phyloP scores from a whole-genome alignment of 2,888 invertebrate species.

The Anaspis maculata region DNA sequence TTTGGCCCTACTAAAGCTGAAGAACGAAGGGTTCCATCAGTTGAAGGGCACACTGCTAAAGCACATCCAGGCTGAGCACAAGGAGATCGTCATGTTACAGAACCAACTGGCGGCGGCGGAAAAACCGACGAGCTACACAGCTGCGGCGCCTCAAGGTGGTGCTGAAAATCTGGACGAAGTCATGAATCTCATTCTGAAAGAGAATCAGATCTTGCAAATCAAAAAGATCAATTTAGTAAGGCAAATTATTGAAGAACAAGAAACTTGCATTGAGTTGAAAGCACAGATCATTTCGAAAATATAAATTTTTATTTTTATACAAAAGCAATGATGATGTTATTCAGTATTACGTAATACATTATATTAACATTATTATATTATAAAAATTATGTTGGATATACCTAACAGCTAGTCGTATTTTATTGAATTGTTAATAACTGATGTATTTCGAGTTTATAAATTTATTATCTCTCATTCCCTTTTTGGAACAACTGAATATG shows the following conservation, averaged over 20 bases:
- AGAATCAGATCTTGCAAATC: slow-evolving; percentile 42
- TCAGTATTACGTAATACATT: slow-evolving; percentile 14
- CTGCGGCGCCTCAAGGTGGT: slow-evolving; percentile 9
- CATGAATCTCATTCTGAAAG: slow-evolving; percentile 36
- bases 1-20: slow-evolving; percentile 47
- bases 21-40: slow-evolving; percentile 57
- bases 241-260: slow-evolving; percentile 40
- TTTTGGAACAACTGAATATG: too few relatives aligned
- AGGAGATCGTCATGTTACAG: slow-evolving; percentile 50
- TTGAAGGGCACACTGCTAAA: slow-evolving; percentile 61
- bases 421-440: too few relatives aligned
- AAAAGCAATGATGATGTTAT: too few relatives aligned
- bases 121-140: not conserved
- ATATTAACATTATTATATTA: too few relatives aligned
- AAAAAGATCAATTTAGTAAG: slow-evolving; percentile 41
- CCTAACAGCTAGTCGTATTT: too few relatives aligned
- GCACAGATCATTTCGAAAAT: slow-evolving; percentile 17
- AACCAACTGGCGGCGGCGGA: slow-evolving; percentile 18
- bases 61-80: slow-evolving; percentile 63
- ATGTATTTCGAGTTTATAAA: too few relatives aligned
- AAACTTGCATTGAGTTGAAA: slow-evolving; percentile 38
- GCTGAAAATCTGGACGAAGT: slow-evolving; percentile 33
- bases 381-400: slow-evolving; percentile 1
- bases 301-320: slow-evolving; percentile 4
- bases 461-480: too few relatives aligned